These are phyloP conservation scores for Gymnoscelis rufifasciata DNA, from an alignment of 2,888 invertebrate genomes.

Conservation along the genomic window DNA sequence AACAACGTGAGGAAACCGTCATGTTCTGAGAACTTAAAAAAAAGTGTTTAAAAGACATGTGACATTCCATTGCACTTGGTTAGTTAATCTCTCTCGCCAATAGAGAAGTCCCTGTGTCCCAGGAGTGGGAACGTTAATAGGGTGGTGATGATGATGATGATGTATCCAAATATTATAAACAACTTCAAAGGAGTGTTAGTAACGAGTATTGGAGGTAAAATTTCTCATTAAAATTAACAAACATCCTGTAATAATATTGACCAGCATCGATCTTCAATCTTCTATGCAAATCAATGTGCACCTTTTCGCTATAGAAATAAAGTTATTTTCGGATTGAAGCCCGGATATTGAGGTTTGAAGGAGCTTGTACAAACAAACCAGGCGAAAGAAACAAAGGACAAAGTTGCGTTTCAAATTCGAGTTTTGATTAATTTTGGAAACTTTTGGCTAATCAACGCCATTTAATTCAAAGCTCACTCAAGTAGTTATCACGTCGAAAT, in stretches of 20 bases:
- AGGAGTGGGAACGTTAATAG: too few species aligned
- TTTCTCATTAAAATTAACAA: background rate
- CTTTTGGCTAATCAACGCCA: background rate
- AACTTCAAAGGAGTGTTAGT: background rate
- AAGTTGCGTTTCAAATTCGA: slow-evolving; percentile 36
- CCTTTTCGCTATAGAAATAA: background rate
- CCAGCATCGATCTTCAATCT: too few species aligned
- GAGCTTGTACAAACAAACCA: slow-evolving; percentile 32
- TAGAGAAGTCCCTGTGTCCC: too few species aligned
- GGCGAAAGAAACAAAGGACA: slow-evolving; percentile 46
- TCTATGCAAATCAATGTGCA: background rate
- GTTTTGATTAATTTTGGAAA: slow-evolving; percentile 4
- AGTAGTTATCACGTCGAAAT: background rate
- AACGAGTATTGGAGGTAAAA: background rate
- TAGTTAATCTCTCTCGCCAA: too few species aligned
- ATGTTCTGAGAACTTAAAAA: too few species aligned
- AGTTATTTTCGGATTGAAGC: background rate
- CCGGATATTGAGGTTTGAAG: background rate
- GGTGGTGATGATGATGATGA: too few species aligned
- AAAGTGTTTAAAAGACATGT: too few species aligned
- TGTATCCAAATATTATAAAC: too few species aligned
- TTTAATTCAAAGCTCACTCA: background rate
- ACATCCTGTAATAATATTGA: background rate
- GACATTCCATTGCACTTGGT: too few species aligned
- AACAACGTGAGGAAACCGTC: too few species aligned